Conservation (phyloP, 2,797 vertebrate species). For the Poeciliopsis infans region DNA sequence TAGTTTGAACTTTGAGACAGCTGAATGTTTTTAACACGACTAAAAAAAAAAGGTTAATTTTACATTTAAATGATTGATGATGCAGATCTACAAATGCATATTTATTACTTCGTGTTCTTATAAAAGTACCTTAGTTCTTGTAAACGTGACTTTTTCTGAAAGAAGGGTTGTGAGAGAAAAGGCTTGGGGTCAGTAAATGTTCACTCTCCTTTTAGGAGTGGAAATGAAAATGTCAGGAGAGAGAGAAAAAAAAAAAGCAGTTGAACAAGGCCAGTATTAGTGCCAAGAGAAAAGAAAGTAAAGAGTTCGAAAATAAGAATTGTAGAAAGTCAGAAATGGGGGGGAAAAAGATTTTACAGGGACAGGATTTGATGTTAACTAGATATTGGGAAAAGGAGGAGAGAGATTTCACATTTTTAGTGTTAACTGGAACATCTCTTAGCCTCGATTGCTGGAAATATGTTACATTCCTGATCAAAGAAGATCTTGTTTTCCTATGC, state of each 20-base stretch:
- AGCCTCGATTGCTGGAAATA: not conserved
- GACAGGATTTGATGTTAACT: conserved; percentile 12
- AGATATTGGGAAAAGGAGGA: not conserved
- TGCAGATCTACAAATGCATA: not conserved
- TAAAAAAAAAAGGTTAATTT: not conserved
- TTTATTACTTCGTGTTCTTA: not conserved
- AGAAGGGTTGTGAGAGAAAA: conserved; percentile 1
- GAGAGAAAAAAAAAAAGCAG: conserved; percentile 22
- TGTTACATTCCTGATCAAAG: not conserved
- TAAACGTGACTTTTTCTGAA: not conserved
- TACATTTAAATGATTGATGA: not conserved
- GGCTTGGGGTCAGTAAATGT: conserved; percentile 7
- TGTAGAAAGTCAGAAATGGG: conserved; percentile 6
- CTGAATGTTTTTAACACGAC: not conserved
- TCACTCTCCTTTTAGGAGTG: conserved; percentile 8
- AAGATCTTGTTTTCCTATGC: not conserved
- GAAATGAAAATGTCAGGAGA: conserved; percentile 37
- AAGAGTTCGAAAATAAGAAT: conserved; percentile 8
- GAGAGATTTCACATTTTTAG: not conserved
- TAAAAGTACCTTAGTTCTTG: not conserved
- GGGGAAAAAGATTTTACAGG: not conserved
- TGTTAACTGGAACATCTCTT: not conserved
- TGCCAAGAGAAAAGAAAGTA: conserved; percentile 13
- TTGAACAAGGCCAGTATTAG: conserved; percentile 10
- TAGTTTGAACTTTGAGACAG: not conserved